Evolutionary conservation across 2,113 vertebrate genomes (phyloP).

Genomic region (human (Homo sapiens)): DNA sequence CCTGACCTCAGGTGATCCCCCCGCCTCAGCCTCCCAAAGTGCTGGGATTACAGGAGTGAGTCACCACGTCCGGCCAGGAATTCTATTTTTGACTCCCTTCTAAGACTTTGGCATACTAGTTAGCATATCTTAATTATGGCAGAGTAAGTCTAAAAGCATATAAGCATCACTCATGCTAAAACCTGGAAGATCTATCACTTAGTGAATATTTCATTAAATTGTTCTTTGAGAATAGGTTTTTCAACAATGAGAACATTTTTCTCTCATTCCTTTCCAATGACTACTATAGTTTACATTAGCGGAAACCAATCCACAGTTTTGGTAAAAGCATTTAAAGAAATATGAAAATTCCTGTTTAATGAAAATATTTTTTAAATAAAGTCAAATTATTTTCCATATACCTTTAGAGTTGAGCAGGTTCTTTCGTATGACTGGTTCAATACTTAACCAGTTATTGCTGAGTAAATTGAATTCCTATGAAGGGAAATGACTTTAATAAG

Average conservation of each 20-base stretch:
- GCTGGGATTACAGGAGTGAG: too few species aligned
- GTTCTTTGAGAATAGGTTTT: background rate
- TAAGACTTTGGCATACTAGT: conserved; percentile 71
- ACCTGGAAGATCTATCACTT: background rate
- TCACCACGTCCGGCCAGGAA: background rate
- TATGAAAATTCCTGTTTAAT: background rate
- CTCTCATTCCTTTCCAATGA: conserved; percentile 3
- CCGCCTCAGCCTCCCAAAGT: too few species aligned
- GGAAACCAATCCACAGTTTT: background rate
- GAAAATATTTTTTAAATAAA: background rate
- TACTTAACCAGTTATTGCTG: background rate
- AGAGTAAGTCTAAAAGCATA: conserved; percentile 66
- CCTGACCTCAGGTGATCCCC: too few species aligned
- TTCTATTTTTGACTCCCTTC: conserved; percentile 67
- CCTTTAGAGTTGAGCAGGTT: background rate
- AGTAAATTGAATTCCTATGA: background rate
- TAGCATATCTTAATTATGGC: conserved; percentile 76
- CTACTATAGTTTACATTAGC: background rate
- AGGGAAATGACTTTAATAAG: background rate
- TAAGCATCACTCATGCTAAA: conserved; percentile 55
- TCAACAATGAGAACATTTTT: conserved; percentile 35
- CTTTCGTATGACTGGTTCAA: background rate
- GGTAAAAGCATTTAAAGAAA: conserved; percentile 10
- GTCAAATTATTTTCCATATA: background rate
- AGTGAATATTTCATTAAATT: conserved; percentile 34